These are phyloP conservation scores for Trichopria drosophilae DNA, from an alignment of 2,888 invertebrate genomes.

Conservation along the genomic window DNA sequence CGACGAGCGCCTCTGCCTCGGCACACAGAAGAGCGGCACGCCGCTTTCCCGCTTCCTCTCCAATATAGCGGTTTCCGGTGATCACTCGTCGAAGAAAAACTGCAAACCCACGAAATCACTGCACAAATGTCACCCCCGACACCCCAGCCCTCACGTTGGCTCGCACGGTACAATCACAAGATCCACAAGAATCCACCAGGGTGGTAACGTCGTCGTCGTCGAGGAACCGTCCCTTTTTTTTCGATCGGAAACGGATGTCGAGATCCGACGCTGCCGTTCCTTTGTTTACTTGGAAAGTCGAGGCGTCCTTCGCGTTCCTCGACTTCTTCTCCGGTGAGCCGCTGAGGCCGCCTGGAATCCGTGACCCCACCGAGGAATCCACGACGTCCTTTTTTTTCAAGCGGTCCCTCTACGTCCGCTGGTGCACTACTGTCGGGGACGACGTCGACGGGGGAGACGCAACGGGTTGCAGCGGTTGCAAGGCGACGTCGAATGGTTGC, in stretches of 20 bases:
- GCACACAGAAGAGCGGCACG: constrained; percentile 66
- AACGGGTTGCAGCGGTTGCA: constrained; percentile 1
- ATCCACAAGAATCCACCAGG: too few relatives aligned
- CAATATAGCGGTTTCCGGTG: constrained; percentile 54
- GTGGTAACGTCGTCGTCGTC: not conserved
- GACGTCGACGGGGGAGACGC: not conserved
- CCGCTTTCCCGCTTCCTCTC: constrained; percentile 58
- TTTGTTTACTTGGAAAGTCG: constrained; percentile 12
- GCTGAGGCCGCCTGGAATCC: too few relatives aligned
- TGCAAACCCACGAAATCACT: too few relatives aligned
- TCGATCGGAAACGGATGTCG: too few relatives aligned
- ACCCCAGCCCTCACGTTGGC: constrained; percentile 12
- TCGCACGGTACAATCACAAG: constrained; percentile 19
- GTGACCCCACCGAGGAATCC: too few relatives aligned
- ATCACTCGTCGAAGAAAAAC: constrained; percentile 21
- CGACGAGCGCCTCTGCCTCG: constrained; percentile 65
- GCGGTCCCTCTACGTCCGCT: too few relatives aligned
- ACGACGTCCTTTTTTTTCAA: too few relatives aligned
- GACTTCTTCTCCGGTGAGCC: too few relatives aligned
- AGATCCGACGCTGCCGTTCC: too few relatives aligned
- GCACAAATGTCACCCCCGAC: constrained; percentile 13
- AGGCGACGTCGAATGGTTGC: constrained; percentile 44
- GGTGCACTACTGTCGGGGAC: too few relatives aligned
- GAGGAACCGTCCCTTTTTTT: too few relatives aligned
- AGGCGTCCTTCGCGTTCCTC: too few relatives aligned